Base-by-base conservation (phyloP, 2,797 vertebrate genomes). In the Chaenodraco wilsoni region DNA sequence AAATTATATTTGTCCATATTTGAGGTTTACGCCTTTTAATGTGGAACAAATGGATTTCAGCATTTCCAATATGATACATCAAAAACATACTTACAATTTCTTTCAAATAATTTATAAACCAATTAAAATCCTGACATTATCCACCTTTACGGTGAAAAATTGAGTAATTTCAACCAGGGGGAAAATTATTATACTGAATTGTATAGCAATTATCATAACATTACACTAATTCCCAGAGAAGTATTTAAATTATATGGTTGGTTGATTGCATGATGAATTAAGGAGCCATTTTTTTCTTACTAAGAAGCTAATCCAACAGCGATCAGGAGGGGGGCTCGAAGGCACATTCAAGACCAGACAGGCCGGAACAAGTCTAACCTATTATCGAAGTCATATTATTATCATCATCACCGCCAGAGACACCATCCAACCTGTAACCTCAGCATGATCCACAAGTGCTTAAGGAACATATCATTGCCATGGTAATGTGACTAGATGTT, bases 231-330 rank as follows among this genome's bases (percentile, higher is more conserved):
- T 95, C 93, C 92, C 92, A 92, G 88, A 93, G 91, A 95, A 93
- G 88, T 94, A 94, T 94, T 95, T 93, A 94, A 95, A 95, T 95
- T 94, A 94, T 94, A 95, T 93, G 94, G 92, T 93, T 94, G 93
- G 93, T 91, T 95, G 94, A 95, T 94, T 95, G 91, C 89, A 88
- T 93, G 92, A 94, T 95, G 93, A 95, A 95, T 95, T 94, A 94
- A 93, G 89, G 82, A 92, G 90, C 66, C 88, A 70, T 93, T 93
- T 90, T 84, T 91, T 91, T 75, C 75, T 79, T 81, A 69, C 82
- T 60, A 87, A 88, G 81, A 93, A 93, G 67, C 85, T 91, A 88
- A 91, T 93, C 81, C 82, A 88, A 77, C 85, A 88, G 87, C 73
- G 81, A 90, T 87, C 72, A 85, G 79, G 63, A 79, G 43, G 67